Base-by-base conservation (phyloP, 2,113 vertebrate genomes). In the Mustelus asterias region DNA sequence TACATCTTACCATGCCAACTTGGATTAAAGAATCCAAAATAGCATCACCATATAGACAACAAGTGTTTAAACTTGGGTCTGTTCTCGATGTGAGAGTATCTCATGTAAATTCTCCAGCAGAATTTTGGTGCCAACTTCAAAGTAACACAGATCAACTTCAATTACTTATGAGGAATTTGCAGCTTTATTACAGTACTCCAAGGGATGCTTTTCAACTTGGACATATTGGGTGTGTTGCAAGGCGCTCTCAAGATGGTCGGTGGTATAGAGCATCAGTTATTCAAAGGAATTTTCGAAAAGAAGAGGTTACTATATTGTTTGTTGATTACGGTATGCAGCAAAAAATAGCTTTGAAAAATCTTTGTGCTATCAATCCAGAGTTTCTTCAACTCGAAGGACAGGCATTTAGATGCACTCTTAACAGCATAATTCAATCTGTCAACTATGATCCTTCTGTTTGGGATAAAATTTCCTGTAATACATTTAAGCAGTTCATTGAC, bases 81-180 rank as follows among this genome's bases (percentile, higher is more conserved):
- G 96, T 98, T 96, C 96, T 98, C 20, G 95, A 97, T 96, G 98
- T 99, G 0, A 94, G 95, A 0, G 98, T 98, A 96, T 98, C 97
- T 86, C 96, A 96, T 76, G 83, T 97, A 70, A 97, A 72, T 96
- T 98, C 98, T 8, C 98, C 98, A 94, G 97, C 96, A 67, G 97
- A 98, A 95, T 99, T 99, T 96, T 99, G 98, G 96, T 99, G 99
- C 96, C 98, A 98, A 96, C 96, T 97, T 63, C 96, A 96, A 26
- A 97, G 96, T 95, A 98, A 97, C 14, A 89, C 96, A 95, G 96
- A 96, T 65, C 96, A 97, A 78, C 97, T 99, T 96, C 96, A 97
- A 69, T 96, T 97, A 48, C 96, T 99, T 89, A 99, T 99, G 98
- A 96, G 96, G 33, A 96, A 97, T 96, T 96, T 99, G 88, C 98